A percentile compares a stretch with the other conserved stretches of the same genome.
These are phyloP conservation scores for Meiosimyza decipiens DNA, from an alignment of 2,888 invertebrate species.

Conservation along the genomic window DNA sequence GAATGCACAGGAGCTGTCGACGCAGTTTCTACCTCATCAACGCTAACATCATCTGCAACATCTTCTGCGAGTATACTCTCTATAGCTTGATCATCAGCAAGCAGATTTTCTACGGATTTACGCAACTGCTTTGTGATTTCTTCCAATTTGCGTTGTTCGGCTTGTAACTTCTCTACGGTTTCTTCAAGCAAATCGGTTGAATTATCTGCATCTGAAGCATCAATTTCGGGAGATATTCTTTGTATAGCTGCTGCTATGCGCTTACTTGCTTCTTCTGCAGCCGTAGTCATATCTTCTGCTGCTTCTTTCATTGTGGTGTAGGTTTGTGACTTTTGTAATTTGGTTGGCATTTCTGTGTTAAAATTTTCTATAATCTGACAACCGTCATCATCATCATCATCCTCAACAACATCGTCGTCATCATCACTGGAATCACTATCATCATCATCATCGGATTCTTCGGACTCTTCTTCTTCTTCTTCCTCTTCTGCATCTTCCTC, in stretches of 20 bases:
- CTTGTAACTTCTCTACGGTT: constrained; percentile 57
- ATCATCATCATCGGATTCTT: constrained; percentile 55
- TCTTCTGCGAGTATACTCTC: neutral
- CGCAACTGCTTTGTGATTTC: constrained; percentile 61
- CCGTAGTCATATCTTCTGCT: constrained; percentile 35
- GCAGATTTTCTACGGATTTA: constrained; percentile 58
- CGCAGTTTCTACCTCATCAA: constrained; percentile 36
- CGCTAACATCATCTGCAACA: constrained; percentile 39
- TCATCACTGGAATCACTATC: constrained; percentile 49
- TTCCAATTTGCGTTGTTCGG: constrained; percentile 59
- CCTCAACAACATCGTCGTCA: constrained; percentile 56
- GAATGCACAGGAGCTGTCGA: neutral
- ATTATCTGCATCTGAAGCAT: neutral
- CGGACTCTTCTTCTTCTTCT: constrained; percentile 62
- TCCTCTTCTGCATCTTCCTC: constrained; percentile 51
- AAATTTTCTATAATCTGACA: constrained; percentile 66
- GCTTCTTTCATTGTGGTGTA: constrained; percentile 58
- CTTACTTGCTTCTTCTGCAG: neutral
- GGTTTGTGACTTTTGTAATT: constrained; percentile 61
- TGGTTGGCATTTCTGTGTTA: constrained; percentile 54
- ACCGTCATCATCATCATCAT: constrained; percentile 58
- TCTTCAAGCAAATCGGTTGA: constrained; percentile 32
- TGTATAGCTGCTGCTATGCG: neutral
- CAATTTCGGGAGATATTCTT: neutral
- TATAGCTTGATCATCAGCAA: constrained; percentile 49